Evolutionary conservation across 2,113 vertebrate species (phyloP), one percentile per base, ranked within the genome.

Genomic region (Kobus ellipsiprymnus): DNA sequence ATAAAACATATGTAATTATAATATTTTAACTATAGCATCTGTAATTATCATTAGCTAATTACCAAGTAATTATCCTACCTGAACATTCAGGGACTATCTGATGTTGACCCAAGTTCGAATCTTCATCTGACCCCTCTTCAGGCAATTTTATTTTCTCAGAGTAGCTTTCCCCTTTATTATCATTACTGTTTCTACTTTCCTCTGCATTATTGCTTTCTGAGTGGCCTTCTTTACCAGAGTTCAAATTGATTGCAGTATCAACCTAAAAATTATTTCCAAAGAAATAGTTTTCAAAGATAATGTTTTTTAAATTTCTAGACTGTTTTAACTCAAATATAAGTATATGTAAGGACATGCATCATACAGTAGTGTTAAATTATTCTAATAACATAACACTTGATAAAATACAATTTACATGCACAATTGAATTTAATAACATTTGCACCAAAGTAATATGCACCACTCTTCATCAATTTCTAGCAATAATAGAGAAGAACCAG

Each of bases 201-300:
- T 97, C 87, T 82, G 36, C 6, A 89, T 52, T 96, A 52, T 52
- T 91, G 30, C 59, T 87, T 78, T 97, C 91, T 67, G 83, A 60
- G 29, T 80, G 57, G 50, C 44, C 59, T 62, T 95, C 97, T 94
- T 97, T 86, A 95, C 33, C 86, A 97, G 55, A 97, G 93, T 91
- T 71, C 94, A 98, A 95, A 87, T 30, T 96, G 85, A 91, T 25
- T 78, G 54, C 30, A 74, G 89, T 96, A 67, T 97, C 98, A 97
- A 98, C 81, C 99, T 99, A 84, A 59, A 82, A 97, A 96, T 96
- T 67, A 97, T 96, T 98, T 82, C 29, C 7, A 97, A 97, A 95
- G 50, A 27, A 88, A 82, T 19, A 86, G 12, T 27, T 96, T 92
- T 40, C 10, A 78, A 40, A 90, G 95, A 86, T n/a, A 3, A 94